Base-by-base conservation (phyloP, 1,140 invertebrate species). In the Drosophila asahinai region DNA sequence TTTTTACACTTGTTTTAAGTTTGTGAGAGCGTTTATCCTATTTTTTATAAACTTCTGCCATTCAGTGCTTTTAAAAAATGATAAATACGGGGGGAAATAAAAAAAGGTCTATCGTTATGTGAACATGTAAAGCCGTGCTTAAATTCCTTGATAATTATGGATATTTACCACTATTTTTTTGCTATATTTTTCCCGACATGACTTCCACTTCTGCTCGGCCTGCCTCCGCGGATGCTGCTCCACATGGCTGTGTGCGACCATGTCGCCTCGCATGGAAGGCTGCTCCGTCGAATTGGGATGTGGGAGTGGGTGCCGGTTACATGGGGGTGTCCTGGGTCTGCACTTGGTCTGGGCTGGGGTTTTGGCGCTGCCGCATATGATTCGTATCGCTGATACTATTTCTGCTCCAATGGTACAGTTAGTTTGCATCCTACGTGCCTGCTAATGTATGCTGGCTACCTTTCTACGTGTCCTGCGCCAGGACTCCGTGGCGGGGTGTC, bases 371-470 rank as follows among this genome's bases (percentile, higher is more conserved):
- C 70, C 71, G 79, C 86, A 89, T 89, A 89, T 90, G 86, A 89
- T 89, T 89, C 86, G 86, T 89, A 89, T 89, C 86, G 78, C 67
- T 78, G 84, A 83, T 81, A 77, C 75, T 40, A 84, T 90, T 87
- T 87, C 77, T 87, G 81, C 73, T 90, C 81, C 68, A 87, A 84
- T 84, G 81, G 86, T 59, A 73, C 80, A 70, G 81, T 87, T 89
- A 89, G 78, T 89, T 87, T 87, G 83, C 83, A 78, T 83, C 77
- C 84, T 87, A 87, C 84, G 84, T 87, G 84, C 81, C 83, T 81
- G 83, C 87, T 87, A 86, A 89, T 83, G 76, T 67, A 87, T 79
- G 70, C 77, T 61, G 65, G 62, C 60, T 81, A 64, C 59, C 71
- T 52, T 63, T 43, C 54, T 83, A 47, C 67, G 63, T 75, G 40